phyloP scores from a whole-genome alignment of 2,113 vertebrate species.

The Alexandromys fortis region DNA sequence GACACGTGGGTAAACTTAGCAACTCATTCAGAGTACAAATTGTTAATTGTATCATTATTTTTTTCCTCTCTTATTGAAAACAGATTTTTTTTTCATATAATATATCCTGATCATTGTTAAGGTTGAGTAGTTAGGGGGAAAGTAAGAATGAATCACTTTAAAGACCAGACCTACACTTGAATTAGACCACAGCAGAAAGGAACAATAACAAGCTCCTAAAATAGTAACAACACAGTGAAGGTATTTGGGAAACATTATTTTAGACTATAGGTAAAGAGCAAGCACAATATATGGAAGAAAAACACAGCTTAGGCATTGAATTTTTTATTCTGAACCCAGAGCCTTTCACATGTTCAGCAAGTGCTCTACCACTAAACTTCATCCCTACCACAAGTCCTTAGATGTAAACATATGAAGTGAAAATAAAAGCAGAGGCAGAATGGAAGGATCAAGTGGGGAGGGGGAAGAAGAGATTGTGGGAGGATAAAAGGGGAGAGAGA shows the following conservation, averaged over 20 bases:
- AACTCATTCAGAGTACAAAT: not conserved
- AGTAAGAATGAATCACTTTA: not conserved
- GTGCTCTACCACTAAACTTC: not conserved
- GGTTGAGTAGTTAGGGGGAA: constrained; percentile 34
- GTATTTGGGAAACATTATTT: not conserved
- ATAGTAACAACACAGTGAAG: not conserved
- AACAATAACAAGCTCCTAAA: not conserved
- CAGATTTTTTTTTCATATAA: not conserved
- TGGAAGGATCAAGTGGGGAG: not conserved
- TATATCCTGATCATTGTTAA: not conserved
- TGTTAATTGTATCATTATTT: not conserved
- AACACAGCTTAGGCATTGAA: not conserved
- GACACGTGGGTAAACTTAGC: not conserved
- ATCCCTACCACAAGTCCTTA: not conserved
- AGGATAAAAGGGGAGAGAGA: not conserved
- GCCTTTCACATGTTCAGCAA: no score
- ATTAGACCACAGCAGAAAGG: constrained; percentile 43
- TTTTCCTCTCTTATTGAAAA: not conserved
- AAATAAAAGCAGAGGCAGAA: constrained; percentile 14
- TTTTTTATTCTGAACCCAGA: not conserved
- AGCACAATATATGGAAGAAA: not conserved
- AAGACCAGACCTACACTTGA: constrained; percentile 18
- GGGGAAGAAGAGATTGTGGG: not conserved
- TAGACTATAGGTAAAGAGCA: not conserved
- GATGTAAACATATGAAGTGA: not conserved